A percentile compares a stretch with the other conserved stretches of the same genome.
These are phyloP conservation scores for Bathynomus jamesi DNA, from an alignment of 1,140 invertebrate genomes.

Conservation along the genomic window DNA sequence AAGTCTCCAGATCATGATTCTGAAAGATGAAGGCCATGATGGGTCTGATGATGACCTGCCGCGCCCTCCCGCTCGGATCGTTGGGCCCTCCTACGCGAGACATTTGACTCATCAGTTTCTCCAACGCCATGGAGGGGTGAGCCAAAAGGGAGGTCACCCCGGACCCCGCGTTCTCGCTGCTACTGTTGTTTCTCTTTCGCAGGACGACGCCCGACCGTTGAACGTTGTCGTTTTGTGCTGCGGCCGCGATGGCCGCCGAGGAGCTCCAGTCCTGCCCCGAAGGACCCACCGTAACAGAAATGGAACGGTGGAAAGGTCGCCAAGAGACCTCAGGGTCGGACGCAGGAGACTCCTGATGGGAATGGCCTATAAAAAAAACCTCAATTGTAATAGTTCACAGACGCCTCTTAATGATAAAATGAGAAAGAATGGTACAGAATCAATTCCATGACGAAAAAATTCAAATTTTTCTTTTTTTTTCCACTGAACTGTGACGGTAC, in stretches of 20 bases:
- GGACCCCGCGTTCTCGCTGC: conserved; percentile 52
- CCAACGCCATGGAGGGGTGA: conserved; percentile 69
- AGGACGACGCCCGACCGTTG: conserved; percentile 35
- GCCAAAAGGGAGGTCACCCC: conserved; percentile 68
- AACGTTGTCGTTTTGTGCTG: conserved; percentile 51
- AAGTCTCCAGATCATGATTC: conserved; percentile 69
- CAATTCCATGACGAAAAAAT: too few species aligned
- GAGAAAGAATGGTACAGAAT: too few species aligned
- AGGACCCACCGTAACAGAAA: conserved; percentile 56
- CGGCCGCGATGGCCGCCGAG: conserved; percentile 39
- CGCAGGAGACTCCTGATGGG: conserved; percentile 46
- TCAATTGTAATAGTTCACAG: too few species aligned
- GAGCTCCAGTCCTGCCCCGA: conserved; percentile 53
- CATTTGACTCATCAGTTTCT: conserved; percentile 58
- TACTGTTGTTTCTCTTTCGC: conserved; percentile 62
- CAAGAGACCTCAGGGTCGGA: conserved; percentile 40
- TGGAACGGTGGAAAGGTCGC: conserved; percentile 56
- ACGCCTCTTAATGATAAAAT: too few species aligned
- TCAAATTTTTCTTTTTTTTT: too few species aligned
- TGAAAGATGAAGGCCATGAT: conserved; percentile 77
- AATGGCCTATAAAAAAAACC: too few species aligned
- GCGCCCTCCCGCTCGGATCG: conserved; percentile 40
- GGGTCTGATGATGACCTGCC: conserved; percentile 42
- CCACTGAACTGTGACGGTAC: too few species aligned
- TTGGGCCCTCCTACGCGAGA: conserved; percentile 48